Percentiles rank a stretch among this genome's conserved stretches.
These are phyloP conservation scores for Corythoichthys haematopterus DNA, from an alignment of 2,113 vertebrate genomes.

Conservation along the genomic window DNA sequence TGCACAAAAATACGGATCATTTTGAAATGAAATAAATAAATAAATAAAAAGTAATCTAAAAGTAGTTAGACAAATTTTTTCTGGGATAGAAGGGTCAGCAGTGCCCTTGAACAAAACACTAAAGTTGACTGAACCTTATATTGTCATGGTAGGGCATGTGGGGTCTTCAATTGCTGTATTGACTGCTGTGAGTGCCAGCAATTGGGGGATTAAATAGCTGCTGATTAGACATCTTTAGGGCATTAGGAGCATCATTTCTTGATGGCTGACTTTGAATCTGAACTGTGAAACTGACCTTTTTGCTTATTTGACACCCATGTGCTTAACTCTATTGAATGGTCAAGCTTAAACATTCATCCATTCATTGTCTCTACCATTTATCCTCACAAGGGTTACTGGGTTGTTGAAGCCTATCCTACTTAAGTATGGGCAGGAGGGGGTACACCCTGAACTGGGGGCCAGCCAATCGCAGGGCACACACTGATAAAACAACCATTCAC, in stretches of 20 bases:
- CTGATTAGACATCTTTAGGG: slow-evolving; percentile 19
- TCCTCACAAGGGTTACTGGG: too few species aligned
- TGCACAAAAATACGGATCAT: background rate
- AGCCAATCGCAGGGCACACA: too few species aligned
- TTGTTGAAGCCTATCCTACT: too few species aligned
- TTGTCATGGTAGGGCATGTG: slow-evolving; percentile 50
- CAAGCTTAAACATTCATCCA: too few species aligned
- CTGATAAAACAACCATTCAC: too few species aligned
- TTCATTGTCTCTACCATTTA: too few species aligned
- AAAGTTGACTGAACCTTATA: too few species aligned
- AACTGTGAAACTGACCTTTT: background rate
- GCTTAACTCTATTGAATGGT: background rate
- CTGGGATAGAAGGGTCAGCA: slow-evolving; percentile 9
- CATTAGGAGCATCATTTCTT: slow-evolving; percentile 1
- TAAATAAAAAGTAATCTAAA: background rate
- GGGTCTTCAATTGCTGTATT: slow-evolving; percentile 61
- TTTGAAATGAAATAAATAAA: background rate
- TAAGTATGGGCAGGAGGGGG: too few species aligned
- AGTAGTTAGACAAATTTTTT: slow-evolving; percentile 18
- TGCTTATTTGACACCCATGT: background rate
- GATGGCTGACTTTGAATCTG: background rate
- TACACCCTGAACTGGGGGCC: too few species aligned
- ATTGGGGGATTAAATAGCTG: slow-evolving; percentile 35
- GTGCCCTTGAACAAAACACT: too few species aligned
- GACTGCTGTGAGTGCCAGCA: slow-evolving; percentile 48